Evolutionary conservation across 2,888 invertebrate species (phyloP), one percentile per base, ranked within the genome.

Genomic region (Belgica antarctica): DNA sequence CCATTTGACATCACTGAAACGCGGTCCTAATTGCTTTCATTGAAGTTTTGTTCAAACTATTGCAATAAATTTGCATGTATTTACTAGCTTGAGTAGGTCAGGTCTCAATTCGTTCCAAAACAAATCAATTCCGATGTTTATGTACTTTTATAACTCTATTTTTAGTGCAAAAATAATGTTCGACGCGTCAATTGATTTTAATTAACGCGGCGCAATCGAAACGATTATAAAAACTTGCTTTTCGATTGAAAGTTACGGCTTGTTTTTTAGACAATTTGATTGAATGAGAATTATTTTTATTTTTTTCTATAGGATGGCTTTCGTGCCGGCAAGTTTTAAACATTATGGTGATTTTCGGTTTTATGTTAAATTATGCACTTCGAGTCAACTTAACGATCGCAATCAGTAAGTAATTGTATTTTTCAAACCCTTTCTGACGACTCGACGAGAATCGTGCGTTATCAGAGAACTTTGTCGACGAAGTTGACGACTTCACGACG

Each of bases 311-410:
- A 90, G 89, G 86, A 79, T 81, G 85, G 73, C 79, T 89, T 79
- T 84, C 89, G 83, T 92, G 92, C 80, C 88, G 89, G 62, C 89
- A 89, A 82, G 87, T 92, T 70, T 80, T 92, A 74, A 90, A 90
- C 81, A 82, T 91, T 71, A 89, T 93, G 88, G 92, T 92, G 70
- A 88, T 92, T 73, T 82, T 91, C 72, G 92, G 92, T 72, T 93
- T 93, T 81, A 92, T 93, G 90, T 83, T 92, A 82, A 92, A 93
- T 82, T 94, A 93, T 83, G 92, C 92, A 80, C 81, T 93, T 31
- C 84, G 93, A 65, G 92, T 93, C 70, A 93, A 93, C 81, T 83
- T 93, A 70, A 92, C 92, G 72, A 90, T 93, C 73, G 91, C 92
- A 72, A 89, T 94, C 73, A 91, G 93, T 52, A 89, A 88, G 75